A percentile compares a stretch with the other conserved stretches of the same genome.
phyloP scores from a whole-genome alignment of 2,888 invertebrate genomes.

The Pterobdella sp. region DNA sequence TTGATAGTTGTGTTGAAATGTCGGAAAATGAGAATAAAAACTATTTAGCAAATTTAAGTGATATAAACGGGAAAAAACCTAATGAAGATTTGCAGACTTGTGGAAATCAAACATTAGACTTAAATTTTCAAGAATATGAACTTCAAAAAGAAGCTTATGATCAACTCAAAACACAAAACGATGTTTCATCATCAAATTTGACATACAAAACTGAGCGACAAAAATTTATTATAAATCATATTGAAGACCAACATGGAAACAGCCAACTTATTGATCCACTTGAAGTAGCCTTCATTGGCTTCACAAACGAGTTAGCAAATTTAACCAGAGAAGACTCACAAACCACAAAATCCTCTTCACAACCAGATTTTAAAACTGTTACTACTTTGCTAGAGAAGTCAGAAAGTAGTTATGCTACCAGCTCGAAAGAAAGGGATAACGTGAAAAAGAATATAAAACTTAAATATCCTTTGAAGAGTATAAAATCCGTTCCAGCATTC shows the following conservation, averaged over 20 bases:
- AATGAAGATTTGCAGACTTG: background rate
- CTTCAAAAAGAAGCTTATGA: background rate
- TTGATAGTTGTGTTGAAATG: background rate
- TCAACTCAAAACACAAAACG: too few relatives aligned
- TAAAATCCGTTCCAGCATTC: constrained; percentile 27
- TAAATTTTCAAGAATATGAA: background rate
- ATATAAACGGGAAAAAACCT: background rate
- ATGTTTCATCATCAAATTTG: too few relatives aligned
- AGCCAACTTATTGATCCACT: constrained; percentile 1
- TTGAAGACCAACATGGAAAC: background rate
- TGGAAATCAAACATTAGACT: background rate
- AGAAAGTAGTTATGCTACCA: background rate
- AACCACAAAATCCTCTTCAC: background rate
- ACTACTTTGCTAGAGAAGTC: background rate
- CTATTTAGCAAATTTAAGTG: background rate
- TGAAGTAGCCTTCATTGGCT: constrained; percentile 25
- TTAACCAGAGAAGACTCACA: constrained; percentile 19
- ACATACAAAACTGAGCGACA: too few relatives aligned
- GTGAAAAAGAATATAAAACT: constrained; percentile 5
- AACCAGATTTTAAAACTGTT: background rate
- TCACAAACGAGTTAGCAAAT: constrained; percentile 20
- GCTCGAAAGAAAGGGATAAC: background rate
- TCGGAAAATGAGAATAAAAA: background rate
- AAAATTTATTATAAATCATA: too few relatives aligned
- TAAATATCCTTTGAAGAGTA: constrained; percentile 24